Percentiles rank a stretch among this genome's conserved stretches.
Evolutionary conservation across 1,140 invertebrate genomes (phyloP).

Genomic region (Heterodera carotae): DNA sequence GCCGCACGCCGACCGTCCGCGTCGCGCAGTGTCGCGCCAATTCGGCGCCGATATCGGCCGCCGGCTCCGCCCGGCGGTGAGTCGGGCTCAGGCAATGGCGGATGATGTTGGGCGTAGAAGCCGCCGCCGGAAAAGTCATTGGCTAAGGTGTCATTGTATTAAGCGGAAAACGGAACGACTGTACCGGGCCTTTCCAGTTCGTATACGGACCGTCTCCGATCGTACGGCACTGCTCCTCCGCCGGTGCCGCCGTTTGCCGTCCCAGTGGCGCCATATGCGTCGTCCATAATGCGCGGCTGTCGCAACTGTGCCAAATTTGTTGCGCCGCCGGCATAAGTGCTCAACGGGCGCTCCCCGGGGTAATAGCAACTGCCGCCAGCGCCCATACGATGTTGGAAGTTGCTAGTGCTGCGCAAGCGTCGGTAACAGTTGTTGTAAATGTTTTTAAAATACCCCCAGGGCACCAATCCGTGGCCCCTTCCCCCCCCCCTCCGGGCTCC

Average conservation of each 20-base stretch:
- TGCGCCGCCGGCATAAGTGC: constrained; percentile 16
- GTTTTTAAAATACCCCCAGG: not conserved
- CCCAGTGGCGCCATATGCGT: constrained; percentile 2
- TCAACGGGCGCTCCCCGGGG: constrained; percentile 42
- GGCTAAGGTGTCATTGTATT: too few relatives aligned
- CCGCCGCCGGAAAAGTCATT: not conserved
- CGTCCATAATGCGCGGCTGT: constrained; percentile 15
- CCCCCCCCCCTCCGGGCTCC: too few relatives aligned
- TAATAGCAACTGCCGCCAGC: constrained; percentile 36
- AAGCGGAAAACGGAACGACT: too few relatives aligned
- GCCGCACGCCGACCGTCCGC: constrained; percentile 46
- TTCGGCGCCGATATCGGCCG: constrained; percentile 34
- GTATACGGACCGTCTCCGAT: constrained; percentile 3
- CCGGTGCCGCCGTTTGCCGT: not conserved
- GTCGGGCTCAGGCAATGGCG: constrained; percentile 21
- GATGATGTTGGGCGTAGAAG: constrained; percentile 9
- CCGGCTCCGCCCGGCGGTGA: constrained; percentile 24
- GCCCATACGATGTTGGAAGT: constrained; percentile 24
- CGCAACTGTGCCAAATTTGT: constrained; percentile 7
- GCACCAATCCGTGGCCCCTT: too few relatives aligned
- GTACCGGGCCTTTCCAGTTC: not conserved
- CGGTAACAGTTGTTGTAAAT: not conserved
- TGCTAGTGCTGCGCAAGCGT: constrained; percentile 2
- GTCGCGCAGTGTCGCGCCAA: constrained; percentile 51
- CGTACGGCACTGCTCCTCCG: constrained; percentile 3